These are phyloP conservation scores for Muscina levida DNA, from an alignment of 2,888 invertebrate species.

Conservation along the genomic window DNA sequence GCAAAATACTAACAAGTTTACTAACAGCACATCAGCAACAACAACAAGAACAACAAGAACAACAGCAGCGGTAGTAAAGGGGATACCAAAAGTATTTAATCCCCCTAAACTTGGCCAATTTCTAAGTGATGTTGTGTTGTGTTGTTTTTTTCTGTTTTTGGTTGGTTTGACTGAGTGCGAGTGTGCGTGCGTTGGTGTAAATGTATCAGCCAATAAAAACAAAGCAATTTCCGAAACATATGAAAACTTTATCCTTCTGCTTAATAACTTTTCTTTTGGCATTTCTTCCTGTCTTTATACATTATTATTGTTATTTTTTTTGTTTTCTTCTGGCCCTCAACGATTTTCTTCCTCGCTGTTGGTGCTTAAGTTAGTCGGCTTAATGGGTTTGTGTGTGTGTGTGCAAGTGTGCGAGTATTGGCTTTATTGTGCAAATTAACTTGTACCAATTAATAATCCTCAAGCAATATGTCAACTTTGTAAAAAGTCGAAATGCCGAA, in stretches of 20 bases:
- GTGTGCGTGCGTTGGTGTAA: not conserved
- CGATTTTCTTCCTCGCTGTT: constrained; percentile 42
- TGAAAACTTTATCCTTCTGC: constrained; percentile 68
- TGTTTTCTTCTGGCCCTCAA: not conserved
- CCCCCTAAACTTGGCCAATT: constrained; percentile 42
- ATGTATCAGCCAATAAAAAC: constrained; percentile 42
- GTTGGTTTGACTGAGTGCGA: not conserved
- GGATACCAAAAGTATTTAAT: constrained; percentile 16
- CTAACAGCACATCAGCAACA: constrained; percentile 10
- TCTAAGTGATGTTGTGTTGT: constrained; percentile 10
- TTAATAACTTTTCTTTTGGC: constrained; percentile 53
- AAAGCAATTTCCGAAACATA: constrained; percentile 65
- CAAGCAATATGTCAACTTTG: constrained; percentile 77
- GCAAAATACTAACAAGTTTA: constrained; percentile 45
- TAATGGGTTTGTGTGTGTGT: constrained; percentile 22
- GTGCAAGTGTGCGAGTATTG: constrained; percentile 50
- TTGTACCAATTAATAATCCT: constrained; percentile 79
- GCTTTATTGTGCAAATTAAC: constrained; percentile 76
- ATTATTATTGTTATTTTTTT: constrained; percentile 19
- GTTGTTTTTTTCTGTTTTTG: constrained; percentile 8
- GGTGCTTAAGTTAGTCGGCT: constrained; percentile 64
- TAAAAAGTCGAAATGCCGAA: constrained; percentile 54
- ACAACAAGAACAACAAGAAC: constrained; percentile 23
- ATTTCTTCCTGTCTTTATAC: constrained; percentile 24
- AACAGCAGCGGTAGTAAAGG: constrained; percentile 8